These are phyloP conservation scores for Poeciliopsis presidionis DNA, from an alignment of 2,797 vertebrate genomes.

Conservation along the genomic window DNA sequence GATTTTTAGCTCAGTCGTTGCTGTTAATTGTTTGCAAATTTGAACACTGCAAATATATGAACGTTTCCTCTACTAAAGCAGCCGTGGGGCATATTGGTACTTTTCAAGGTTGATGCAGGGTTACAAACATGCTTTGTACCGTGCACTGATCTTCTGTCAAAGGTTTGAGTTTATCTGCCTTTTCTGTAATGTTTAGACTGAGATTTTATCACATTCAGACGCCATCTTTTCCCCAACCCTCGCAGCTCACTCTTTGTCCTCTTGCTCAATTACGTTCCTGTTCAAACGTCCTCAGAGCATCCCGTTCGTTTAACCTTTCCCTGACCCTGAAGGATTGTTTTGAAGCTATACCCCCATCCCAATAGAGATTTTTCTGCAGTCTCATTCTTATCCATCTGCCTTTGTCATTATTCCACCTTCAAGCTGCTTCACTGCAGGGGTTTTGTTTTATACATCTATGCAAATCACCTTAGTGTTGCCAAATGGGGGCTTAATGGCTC, in stretches of 20 bases:
- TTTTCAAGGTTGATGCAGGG: constrained; percentile 28
- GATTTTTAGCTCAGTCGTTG: neutral
- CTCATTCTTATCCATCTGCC: constrained; percentile 32
- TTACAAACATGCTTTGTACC: constrained; percentile 22
- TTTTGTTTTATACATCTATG: constrained; percentile 60
- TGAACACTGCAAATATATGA: neutral
- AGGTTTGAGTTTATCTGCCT: constrained; percentile 30
- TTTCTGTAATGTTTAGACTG: constrained; percentile 48
- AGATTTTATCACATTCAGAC: constrained; percentile 46
- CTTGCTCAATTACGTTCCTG: constrained; percentile 52
- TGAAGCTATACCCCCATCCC: constrained; percentile 46
- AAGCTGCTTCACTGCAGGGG: constrained; percentile 30
- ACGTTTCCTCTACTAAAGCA: neutral
- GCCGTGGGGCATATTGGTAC: constrained; percentile 21
- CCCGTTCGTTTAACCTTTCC: constrained; percentile 59
- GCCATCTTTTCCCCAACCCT: constrained; percentile 37
- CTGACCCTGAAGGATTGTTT: constrained; percentile 59
- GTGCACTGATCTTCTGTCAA: constrained; percentile 20
- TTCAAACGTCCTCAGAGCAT: constrained; percentile 59
- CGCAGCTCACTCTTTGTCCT: constrained; percentile 46
- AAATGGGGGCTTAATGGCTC: constrained; percentile 55
- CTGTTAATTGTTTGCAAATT: neutral
- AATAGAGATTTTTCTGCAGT: constrained; percentile 39
- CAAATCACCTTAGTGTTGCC: constrained; percentile 44
- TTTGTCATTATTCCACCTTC: constrained; percentile 16